These are phyloP conservation scores for Tetranychus piercei DNA, from an alignment of 2,888 invertebrate genomes.

Conservation along the genomic window DNA sequence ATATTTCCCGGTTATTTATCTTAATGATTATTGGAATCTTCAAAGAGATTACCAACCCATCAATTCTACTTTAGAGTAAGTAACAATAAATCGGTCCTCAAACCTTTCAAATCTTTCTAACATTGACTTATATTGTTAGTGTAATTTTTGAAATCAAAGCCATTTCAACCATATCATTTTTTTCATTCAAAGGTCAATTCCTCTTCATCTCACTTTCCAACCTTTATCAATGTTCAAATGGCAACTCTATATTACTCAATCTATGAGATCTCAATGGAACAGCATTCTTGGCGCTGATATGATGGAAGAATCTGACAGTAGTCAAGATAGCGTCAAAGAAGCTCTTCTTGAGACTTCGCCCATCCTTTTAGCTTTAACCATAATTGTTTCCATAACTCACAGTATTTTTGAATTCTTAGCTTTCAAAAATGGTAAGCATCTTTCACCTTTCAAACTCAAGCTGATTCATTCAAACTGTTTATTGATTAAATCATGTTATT, in stretches of 20 bases:
- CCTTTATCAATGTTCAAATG: conserved; percentile 90
- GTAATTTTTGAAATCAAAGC: conserved; percentile 3
- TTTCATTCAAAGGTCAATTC: conserved; percentile 34
- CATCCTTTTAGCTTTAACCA: conserved; percentile 72
- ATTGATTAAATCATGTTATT: conserved; percentile 4
- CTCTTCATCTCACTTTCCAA: conserved; percentile 44
- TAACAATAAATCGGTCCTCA: conserved; percentile 16
- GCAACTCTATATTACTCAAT: conserved; percentile 93
- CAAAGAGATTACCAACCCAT: conserved; percentile 79
- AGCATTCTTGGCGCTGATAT: conserved; percentile 47
- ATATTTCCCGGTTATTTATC: conserved; percentile 80
- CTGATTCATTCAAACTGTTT: not conserved
- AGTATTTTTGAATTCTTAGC: conserved; percentile 94
- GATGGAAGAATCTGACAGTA: conserved; percentile 42
- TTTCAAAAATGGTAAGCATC: conserved; percentile 71
- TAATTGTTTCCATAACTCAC: conserved; percentile 79
- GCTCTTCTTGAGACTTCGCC: conserved; percentile 90
- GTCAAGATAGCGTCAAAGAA: conserved; percentile 51
- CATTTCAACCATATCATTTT: not conserved
- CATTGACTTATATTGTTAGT: not conserved
- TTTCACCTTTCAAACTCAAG: not conserved
- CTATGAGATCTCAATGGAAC: conserved; percentile 68
- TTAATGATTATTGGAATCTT: conserved; percentile 98
- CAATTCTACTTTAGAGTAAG: conserved; percentile 57
- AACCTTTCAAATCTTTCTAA: no score